Percentiles rank a stretch among this genome's conserved stretches.
phyloP scores from a whole-genome alignment of 2,113 vertebrate genomes.

The Microcebus murinus region DNA sequence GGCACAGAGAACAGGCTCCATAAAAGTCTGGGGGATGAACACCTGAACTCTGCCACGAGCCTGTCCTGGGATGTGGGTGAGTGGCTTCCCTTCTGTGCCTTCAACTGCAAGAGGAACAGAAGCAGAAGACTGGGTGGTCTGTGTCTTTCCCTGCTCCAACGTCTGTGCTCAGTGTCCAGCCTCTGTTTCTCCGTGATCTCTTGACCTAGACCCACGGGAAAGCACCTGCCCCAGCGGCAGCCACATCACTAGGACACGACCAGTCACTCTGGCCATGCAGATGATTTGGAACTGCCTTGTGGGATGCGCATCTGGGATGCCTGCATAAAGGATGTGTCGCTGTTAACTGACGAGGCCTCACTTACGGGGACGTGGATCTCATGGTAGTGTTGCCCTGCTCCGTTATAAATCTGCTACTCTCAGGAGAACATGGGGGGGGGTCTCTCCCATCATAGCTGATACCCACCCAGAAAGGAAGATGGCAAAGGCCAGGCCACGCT shows the following conservation, averaged over 20 bases:
- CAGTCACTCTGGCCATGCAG: background rate
- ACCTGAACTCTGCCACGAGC: background rate
- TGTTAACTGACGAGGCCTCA: slow-evolving; percentile 55
- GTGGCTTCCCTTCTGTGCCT: background rate
- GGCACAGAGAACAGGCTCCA: accelerated
- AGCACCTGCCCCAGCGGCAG: background rate
- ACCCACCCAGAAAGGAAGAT: background rate
- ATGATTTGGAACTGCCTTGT: slow-evolving; percentile 49
- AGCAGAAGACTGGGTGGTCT: too few relatives aligned
- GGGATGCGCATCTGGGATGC: slow-evolving; percentile 41
- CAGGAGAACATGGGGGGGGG: slow-evolving; percentile 31
- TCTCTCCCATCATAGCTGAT: background rate
- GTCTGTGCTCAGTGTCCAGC: background rate
- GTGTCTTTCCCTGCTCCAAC: background rate
- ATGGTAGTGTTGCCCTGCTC: slow-evolving; percentile 55
- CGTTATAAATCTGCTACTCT: slow-evolving; percentile 12
- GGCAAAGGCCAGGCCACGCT: background rate
- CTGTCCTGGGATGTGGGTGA: background rate
- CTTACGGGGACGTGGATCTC: slow-evolving; percentile 11
- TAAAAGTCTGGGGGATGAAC: background rate
- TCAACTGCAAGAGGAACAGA: background rate
- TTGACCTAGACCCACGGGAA: slow-evolving; percentile 23
- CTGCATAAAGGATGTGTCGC: slow-evolving; percentile 54
- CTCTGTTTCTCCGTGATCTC: slow-evolving; percentile 55
- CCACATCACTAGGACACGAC: slow-evolving; percentile 5